Evolutionary conservation across 1,140 invertebrate species (phyloP), one percentile per base, ranked within the genome.

Genomic region (Nebria ingens): DNA sequence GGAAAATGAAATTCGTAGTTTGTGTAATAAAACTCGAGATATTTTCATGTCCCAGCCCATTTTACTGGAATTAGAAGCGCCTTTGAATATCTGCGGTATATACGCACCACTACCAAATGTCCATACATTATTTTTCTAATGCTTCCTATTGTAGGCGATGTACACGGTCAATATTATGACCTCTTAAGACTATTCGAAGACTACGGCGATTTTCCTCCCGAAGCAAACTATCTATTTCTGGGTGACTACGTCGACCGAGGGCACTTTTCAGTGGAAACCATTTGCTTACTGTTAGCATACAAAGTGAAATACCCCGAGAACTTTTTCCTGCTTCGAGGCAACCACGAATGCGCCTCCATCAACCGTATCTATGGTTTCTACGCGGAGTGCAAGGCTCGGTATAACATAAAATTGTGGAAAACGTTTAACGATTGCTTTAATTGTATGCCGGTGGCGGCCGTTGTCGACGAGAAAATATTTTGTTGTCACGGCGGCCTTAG

Each of bases 191-290:
- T 99, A 58, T 99, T 99, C 74, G 97, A 99, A 70, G n/a, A n/a
- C n/a, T 99, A 99, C 73, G 97, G 97, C 55, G 95, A 97, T 15
- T 99, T 99, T 73, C 97, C 97, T 40, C 97, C 97, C n/a, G 97
- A 99, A 74, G 94, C 95, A 22, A 99, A 99, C 76, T 99, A 99
- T 76, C 78, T 99, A 59, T 99, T 99, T 75, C 80, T 99, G 58
- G 88, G 88, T 20, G 87, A 91, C 67, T 91, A 91, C 65, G 88
- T 90, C 17, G 88, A 91, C 67, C 81, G 88, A 65, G 88, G 87
- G 59, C 90, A 91, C 72, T 87, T 90, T 65, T 89, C 86, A 0
- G 68, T 83, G 76, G 97, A 95, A 75, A 95, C 91, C 21, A 94
- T 95, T 67, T 95, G 91, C 70, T 76, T 95, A 42, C 76, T 95